These are phyloP conservation scores for Aleiodes alternator DNA, from an alignment of 2,888 invertebrate genomes.

Conservation along the genomic window DNA sequence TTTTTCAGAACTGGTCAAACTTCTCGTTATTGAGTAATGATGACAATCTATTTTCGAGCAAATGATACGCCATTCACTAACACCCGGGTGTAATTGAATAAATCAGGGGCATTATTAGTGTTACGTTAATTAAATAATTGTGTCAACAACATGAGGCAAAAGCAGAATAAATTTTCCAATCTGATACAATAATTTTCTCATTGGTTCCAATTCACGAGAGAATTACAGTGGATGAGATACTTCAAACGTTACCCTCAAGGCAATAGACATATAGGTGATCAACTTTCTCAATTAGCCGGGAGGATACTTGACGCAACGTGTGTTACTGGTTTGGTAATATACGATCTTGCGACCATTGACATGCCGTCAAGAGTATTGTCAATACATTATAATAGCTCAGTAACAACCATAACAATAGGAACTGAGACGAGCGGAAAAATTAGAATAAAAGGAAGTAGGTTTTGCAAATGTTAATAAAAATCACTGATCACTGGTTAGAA, in stretches of 20 bases:
- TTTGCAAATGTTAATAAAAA: no score
- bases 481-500: conserved; percentile 16
- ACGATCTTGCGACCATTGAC: conserved; percentile 13
- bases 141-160: conserved; percentile 10
- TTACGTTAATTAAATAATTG: conserved; percentile 28
- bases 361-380: conserved; percentile 10
- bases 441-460: no score
- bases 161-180: background rate
- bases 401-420: conserved; percentile 2
- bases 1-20: no score
- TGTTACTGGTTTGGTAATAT: conserved; percentile 46
- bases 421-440: no score
- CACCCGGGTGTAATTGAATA: background rate
- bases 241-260: conserved; percentile 33
- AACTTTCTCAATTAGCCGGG: conserved; percentile 48
- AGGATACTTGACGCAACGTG: conserved; percentile 47
- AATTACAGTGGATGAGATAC: conserved; percentile 37
- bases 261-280: conserved; percentile 48
- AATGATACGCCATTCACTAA: background rate
- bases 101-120: background rate
- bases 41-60: no score
- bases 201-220: background rate
- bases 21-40: no score
- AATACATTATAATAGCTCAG: conserved; percentile 10
- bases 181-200: conserved; percentile 7